A percentile compares a stretch with the other conserved stretches of the same genome.
Conservation (phyloP, 2,888 invertebrate genomes). For the Sinodicranocentrus sp. region DNA sequence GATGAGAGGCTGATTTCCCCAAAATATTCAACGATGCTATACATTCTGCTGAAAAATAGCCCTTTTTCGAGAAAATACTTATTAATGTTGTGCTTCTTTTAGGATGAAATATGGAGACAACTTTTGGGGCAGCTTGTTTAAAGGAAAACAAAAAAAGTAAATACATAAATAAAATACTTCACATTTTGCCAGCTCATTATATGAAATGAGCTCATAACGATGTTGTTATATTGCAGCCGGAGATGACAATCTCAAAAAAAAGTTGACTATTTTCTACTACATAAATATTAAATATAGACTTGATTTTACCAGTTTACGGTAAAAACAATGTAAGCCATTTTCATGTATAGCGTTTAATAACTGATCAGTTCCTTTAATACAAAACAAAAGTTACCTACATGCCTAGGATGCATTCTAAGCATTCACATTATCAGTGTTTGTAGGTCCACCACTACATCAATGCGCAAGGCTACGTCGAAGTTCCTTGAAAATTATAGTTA, state of each 20-base stretch:
- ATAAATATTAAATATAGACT: slow-evolving; percentile 31
- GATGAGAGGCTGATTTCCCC: slow-evolving; percentile 34
- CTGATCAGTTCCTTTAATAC: slow-evolving; percentile 18
- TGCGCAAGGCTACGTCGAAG: slow-evolving; percentile 1
- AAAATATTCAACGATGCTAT: neutral
- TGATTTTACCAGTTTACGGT: slow-evolving; percentile 11
- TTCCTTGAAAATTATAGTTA: slow-evolving; percentile 12
- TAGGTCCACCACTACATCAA: neutral
- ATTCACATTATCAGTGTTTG: no score
- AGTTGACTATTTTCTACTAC: slow-evolving; percentile 41
- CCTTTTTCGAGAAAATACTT: slow-evolving; percentile 1
- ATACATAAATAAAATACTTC: slow-evolving; percentile 47
- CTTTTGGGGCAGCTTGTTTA: slow-evolving; percentile 42
- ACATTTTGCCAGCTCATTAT: slow-evolving; percentile 44
- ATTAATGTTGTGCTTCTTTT: slow-evolving; percentile 23
- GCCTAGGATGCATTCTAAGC: neutral
- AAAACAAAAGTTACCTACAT: neutral
- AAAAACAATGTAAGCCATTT: neutral
- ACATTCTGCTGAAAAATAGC: neutral
- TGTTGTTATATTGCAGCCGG: slow-evolving; percentile 53
- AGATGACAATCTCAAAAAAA: slow-evolving; percentile 44
- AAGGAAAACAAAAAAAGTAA: slow-evolving; percentile 31
- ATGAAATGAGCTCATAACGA: slow-evolving; percentile 43
- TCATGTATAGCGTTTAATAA: neutral
- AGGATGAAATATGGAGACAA: slow-evolving; percentile 50